Conservation (phyloP, 1,140 invertebrate species). For the Sinonovacula constricta region DNA sequence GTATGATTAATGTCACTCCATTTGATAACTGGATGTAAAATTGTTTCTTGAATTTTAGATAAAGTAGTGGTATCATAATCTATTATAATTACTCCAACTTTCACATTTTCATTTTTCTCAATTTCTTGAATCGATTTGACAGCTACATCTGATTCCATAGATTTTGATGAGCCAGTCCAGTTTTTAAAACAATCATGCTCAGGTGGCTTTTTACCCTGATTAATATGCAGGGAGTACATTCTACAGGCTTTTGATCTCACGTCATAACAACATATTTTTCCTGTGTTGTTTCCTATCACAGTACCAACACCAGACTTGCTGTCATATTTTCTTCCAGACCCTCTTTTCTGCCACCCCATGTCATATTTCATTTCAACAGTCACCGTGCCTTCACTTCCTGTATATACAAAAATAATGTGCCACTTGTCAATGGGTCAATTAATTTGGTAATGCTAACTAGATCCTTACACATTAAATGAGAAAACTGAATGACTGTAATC, state of each 20-base stretch:
- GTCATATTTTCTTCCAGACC: constrained; percentile 9
- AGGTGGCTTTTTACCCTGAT: background rate
- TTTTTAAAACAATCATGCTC: background rate
- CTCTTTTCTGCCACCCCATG: constrained; percentile 40
- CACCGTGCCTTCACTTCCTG: background rate
- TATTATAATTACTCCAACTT: constrained; percentile 19
- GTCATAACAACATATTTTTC: background rate
- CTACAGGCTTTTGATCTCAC: background rate
- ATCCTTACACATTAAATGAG: too few relatives aligned
- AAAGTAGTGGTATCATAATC: constrained; percentile 43
- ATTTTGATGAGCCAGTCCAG: constrained; percentile 13
- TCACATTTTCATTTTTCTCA: constrained; percentile 14
- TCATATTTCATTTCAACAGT: constrained; percentile 14
- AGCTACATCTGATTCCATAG: constrained; percentile 12
- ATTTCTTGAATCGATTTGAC: constrained; percentile 25
- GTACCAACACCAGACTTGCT: constrained; percentile 32
- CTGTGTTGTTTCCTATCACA: background rate
- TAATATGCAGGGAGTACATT: background rate
- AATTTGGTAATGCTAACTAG: too few relatives aligned
- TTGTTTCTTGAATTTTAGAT: constrained; percentile 1
- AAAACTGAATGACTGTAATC: too few relatives aligned
- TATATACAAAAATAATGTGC: background rate
- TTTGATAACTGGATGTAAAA: constrained; percentile 9
- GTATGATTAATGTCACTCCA: constrained; percentile 41
- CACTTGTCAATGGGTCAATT: too few relatives aligned